These are phyloP conservation scores for Phaonia tiefii DNA, from an alignment of 2,888 invertebrate species.

Conservation along the genomic window DNA sequence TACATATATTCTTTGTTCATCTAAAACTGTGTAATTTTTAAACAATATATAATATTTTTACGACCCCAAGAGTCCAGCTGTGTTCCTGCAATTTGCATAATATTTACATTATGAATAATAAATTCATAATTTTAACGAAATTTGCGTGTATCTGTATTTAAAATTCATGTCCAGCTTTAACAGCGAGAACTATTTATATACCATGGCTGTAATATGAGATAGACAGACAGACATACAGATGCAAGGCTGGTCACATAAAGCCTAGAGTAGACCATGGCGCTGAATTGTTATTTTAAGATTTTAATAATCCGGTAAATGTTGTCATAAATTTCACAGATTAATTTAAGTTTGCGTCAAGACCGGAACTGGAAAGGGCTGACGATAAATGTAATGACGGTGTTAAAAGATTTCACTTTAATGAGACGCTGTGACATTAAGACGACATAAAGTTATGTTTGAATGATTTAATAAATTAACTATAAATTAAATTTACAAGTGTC, in stretches of 20 bases:
- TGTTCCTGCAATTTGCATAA: constrained; percentile 40
- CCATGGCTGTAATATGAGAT: no score
- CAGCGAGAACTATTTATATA: no score
- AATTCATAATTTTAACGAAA: constrained; percentile 34
- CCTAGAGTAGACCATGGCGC: no score
- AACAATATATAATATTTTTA: no score
- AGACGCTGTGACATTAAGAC: background rate
- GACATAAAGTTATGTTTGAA: background rate
- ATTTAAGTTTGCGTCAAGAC: constrained; percentile 1
- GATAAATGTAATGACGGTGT: background rate
- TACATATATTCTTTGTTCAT: no score
- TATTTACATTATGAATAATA: constrained; percentile 46
- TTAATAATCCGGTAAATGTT: constrained; percentile 34
- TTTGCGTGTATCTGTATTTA: no score
- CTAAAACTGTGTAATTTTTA: no score
- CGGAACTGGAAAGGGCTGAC: background rate
- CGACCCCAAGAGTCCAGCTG: no score
- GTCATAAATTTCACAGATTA: constrained; percentile 24
- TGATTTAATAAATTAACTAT: background rate
- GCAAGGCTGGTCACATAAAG: no score
- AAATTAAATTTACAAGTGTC: constrained; percentile 1
- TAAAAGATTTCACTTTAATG: no score
- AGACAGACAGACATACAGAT: no score
- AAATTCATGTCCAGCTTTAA: no score
- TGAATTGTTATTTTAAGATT: constrained; percentile 1